A percentile compares a stretch with the other conserved stretches of the same genome.
Evolutionary conservation across 2,888 invertebrate genomes (phyloP).

Genomic region (Ormyrus nitidulus): DNA sequence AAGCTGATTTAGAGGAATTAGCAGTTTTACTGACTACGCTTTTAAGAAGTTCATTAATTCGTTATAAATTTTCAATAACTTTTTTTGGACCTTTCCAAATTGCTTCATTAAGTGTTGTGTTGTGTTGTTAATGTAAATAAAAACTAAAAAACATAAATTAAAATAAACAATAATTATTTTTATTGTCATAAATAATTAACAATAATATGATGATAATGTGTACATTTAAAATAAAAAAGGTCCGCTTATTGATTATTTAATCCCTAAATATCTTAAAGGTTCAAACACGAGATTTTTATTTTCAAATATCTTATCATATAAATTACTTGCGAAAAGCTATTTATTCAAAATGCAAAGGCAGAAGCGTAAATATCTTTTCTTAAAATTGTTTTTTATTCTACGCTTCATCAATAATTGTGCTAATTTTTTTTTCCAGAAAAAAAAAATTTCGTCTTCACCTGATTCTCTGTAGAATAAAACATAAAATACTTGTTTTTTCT

Average conservation of each 20-base stretch:
- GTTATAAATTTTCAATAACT: background rate
- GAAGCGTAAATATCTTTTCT: constrained; percentile 22
- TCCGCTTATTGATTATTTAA: constrained; percentile 24
- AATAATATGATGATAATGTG: constrained; percentile 29
- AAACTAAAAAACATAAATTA: constrained; percentile 35
- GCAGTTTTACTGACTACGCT: constrained; percentile 7
- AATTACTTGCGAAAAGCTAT: constrained; percentile 34
- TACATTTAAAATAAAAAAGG: constrained; percentile 19
- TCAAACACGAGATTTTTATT: constrained; percentile 13
- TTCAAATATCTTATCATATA: constrained; percentile 23
- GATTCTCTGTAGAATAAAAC: background rate
- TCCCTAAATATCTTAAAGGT: constrained; percentile 28
- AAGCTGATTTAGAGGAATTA: constrained; percentile 17
- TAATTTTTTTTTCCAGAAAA: background rate
- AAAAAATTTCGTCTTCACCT: background rate
- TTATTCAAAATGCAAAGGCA: constrained; percentile 26
- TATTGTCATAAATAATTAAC: constrained; percentile 40
- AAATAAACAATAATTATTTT: constrained; percentile 37
- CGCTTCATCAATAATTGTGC: background rate
- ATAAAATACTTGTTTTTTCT: too few species aligned
- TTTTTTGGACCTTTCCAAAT: background rate
- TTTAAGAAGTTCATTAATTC: constrained; percentile 13
- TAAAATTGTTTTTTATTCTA: background rate
- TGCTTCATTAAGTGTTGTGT: background rate
- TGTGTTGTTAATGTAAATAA: background rate